Percentiles rank a stretch among this genome's conserved stretches.
Evolutionary conservation across 2,888 invertebrate species (phyloP).

Genomic region (Coleophora flavipennella): DNA sequence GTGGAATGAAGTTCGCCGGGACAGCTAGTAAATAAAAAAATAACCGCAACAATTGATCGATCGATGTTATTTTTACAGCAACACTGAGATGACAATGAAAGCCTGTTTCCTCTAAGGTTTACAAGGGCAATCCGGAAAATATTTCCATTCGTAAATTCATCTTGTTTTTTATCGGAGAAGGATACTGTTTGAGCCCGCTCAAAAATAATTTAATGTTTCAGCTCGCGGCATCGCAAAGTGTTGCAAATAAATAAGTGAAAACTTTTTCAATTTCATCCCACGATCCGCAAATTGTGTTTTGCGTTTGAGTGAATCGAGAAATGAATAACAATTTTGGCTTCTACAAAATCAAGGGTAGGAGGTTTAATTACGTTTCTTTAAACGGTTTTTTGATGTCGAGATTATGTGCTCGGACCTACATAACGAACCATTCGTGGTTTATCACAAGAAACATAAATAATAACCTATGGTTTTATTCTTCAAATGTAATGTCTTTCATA

Average conservation of each 20-base stretch:
- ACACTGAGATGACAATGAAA: too few species aligned
- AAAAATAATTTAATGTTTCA: constrained; percentile 53
- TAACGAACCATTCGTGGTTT: too few species aligned
- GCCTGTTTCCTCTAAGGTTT: neutral
- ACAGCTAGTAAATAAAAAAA: too few species aligned
- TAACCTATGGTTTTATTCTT: too few species aligned
- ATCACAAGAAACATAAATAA: too few species aligned
- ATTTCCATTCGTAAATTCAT: constrained; percentile 4
- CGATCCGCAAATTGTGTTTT: constrained; percentile 67
- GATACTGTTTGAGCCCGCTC: constrained; percentile 33
- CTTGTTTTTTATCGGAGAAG: constrained; percentile 15
- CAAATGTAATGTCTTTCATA: too few species aligned
- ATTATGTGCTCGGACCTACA: too few species aligned
- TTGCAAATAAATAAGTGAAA: constrained; percentile 66
- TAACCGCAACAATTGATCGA: too few species aligned
- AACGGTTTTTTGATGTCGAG: neutral
- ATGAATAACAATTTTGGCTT: constrained; percentile 63
- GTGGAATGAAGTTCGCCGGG: too few species aligned
- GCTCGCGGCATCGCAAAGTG: constrained; percentile 44
- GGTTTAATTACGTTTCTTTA: constrained; percentile 44
- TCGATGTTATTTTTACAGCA: too few species aligned
- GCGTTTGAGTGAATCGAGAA: constrained; percentile 63
- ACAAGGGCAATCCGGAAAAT: too few species aligned
- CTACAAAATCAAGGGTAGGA: constrained; percentile 41
- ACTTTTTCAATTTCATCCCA: constrained; percentile 68